A percentile compares a stretch with the other conserved stretches of the same genome.
Conservation (phyloP, 2,888 invertebrate genomes). For the Agriopis leucophaearia region DNA sequence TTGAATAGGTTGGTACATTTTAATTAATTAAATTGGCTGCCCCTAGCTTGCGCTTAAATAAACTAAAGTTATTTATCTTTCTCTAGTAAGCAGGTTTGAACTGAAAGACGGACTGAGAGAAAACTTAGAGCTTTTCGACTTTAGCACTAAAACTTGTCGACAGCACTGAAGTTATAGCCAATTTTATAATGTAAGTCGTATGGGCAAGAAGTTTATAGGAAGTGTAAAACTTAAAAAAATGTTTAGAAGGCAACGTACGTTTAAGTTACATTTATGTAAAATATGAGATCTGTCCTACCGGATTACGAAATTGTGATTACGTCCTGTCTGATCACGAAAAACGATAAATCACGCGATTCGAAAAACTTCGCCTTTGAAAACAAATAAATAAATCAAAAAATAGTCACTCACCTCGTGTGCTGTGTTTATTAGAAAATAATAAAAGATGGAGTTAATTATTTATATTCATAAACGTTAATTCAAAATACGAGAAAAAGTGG, state of each 20-base stretch:
- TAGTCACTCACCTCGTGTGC: no score
- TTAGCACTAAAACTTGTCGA: slow-evolving; percentile 11
- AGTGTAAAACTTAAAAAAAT: background rate
- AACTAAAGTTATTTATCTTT: slow-evolving; percentile 14
- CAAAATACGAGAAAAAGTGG: no score
- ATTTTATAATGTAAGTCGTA: slow-evolving; percentile 11
- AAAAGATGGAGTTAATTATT: no score
- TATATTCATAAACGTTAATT: no score
- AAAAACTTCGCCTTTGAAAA: no score
- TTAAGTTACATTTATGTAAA: no score
- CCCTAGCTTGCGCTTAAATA: slow-evolving; percentile 4
- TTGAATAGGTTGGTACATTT: background rate
- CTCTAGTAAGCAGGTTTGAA: slow-evolving; percentile 12
- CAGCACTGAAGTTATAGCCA: slow-evolving; percentile 6
- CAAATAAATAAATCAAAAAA: no score
- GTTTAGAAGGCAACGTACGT: background rate
- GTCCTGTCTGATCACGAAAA: no score
- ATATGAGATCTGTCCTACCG: no score
- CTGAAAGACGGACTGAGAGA: slow-evolving; percentile 1
- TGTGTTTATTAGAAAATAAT: no score
- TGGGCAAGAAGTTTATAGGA: slow-evolving; percentile 2
- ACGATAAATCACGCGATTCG: no score
- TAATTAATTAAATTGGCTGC: slow-evolving; percentile 14
- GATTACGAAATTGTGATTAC: no score
- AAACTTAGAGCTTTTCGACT: slow-evolving; percentile 18